Evolutionary conservation across 2,113 vertebrate species (phyloP).

Genomic region (Anoura caudifer): DNA sequence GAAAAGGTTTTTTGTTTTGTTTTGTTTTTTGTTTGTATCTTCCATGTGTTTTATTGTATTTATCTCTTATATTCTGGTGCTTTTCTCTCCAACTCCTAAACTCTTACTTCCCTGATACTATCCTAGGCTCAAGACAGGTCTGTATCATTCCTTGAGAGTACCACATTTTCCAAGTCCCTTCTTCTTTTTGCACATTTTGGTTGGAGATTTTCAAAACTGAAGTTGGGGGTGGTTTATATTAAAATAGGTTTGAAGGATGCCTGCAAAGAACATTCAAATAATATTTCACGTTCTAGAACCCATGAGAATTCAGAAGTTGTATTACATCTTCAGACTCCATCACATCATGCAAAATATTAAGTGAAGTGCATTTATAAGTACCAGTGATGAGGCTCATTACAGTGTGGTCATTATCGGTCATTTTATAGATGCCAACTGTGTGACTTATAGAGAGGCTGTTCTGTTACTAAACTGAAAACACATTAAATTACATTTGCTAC

Average conservation of each 20-base stretch:
- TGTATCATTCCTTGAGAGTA: background rate
- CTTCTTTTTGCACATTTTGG: background rate
- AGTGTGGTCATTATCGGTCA: background rate
- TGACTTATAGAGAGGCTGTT: background rate
- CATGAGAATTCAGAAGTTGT: background rate
- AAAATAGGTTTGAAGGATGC: background rate
- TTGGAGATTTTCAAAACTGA: background rate
- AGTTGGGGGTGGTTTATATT: background rate
- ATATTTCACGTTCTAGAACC: background rate
- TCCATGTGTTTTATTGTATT: background rate
- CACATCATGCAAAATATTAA: background rate
- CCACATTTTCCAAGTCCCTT: background rate
- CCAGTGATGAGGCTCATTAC: background rate
- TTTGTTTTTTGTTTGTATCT: background rate
- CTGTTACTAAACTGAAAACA: background rate
- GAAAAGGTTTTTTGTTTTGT: too few relatives aligned
- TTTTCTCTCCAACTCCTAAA: background rate
- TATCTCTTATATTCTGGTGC: background rate
- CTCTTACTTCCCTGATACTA: background rate
- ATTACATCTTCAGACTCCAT: background rate
- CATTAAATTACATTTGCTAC: background rate
- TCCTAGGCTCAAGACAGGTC: background rate
- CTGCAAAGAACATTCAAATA: background rate
- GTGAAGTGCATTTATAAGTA: background rate
- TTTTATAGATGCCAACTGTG: constrained; percentile 1